These are phyloP conservation scores for Prosopocoilus inquinatus DNA, from an alignment of 2,888 invertebrate genomes.

Conservation along the genomic window DNA sequence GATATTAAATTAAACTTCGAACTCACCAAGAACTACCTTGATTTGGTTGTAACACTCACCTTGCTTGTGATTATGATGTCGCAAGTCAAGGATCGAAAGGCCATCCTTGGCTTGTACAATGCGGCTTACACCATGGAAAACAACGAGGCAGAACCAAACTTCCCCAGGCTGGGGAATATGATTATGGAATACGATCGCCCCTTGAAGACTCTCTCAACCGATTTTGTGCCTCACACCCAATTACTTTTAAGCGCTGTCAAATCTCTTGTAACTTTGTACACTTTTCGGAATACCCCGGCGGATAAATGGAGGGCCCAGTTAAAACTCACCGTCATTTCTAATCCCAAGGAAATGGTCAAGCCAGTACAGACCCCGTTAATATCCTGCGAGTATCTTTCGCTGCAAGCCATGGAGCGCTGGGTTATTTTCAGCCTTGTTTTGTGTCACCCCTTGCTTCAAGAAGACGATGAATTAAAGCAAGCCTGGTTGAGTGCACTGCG, in stretches of 20 bases:
- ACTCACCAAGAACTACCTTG: conserved; percentile 91
- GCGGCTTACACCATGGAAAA: conserved; percentile 96
- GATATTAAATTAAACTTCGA: conserved; percentile 97
- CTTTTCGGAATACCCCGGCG: conserved; percentile 85
- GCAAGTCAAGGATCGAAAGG: conserved; percentile 95
- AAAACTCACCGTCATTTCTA: conserved; percentile 89
- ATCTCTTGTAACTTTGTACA: conserved; percentile 85
- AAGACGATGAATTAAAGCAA: conserved; percentile 71
- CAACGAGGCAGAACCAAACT: conserved; percentile 84
- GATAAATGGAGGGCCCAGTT: conserved; percentile 94
- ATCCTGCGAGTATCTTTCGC: conserved; percentile 95
- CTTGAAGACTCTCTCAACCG: conserved; percentile 91
- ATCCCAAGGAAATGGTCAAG: conserved; percentile 90
- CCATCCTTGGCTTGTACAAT: conserved; percentile 94
- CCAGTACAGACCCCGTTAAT: conserved; percentile 94
- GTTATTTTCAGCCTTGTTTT: conserved; percentile 92
- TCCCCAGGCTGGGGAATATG: conserved; percentile 93
- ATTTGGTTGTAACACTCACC: conserved; percentile 90
- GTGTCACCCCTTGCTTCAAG: conserved; percentile 83
- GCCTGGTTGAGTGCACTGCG: conserved; percentile 92
- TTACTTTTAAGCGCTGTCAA: conserved; percentile 80
- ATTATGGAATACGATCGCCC: conserved; percentile 97
- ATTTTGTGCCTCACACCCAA: conserved; percentile 93
- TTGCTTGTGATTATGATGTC: conserved; percentile 97
- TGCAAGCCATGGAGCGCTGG: conserved; percentile 96